phyloP scores from a whole-genome alignment of 2,113 vertebrate species.

The Ibidorhyncha struthersii region DNA sequence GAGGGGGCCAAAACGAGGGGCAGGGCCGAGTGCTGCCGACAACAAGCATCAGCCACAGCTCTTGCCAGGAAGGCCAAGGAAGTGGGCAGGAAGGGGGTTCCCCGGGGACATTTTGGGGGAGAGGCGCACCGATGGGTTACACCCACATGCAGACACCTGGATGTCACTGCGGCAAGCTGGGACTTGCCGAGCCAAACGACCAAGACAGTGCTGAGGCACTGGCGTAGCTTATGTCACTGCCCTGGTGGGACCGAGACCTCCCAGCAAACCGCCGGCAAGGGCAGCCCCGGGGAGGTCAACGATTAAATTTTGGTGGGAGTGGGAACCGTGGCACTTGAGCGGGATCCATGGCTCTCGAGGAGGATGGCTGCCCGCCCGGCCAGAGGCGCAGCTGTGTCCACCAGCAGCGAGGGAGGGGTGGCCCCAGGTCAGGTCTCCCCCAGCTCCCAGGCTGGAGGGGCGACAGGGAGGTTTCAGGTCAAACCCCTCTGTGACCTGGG shows the following conservation, averaged over 20 bases:
- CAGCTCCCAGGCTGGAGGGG: neutral
- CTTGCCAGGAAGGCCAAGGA: neutral
- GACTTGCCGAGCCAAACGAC: neutral
- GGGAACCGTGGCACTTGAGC: fast-evolving
- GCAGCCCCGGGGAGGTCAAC: fast-evolving
- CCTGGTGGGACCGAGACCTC: fast-evolving
- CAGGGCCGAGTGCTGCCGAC: fast-evolving
- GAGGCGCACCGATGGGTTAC: neutral
- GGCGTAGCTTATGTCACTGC: fast-evolving
- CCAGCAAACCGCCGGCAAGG: fast-evolving
- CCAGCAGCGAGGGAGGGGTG: fast-evolving
- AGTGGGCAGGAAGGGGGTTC: neutral
- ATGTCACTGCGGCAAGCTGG: fast-evolving
- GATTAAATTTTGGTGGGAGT: neutral
- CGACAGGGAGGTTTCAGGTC: neutral
- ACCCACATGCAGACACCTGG: neutral
- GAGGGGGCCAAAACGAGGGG: neutral
- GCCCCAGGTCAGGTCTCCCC: neutral
- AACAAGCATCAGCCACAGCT: fast-evolving
- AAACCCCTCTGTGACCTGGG: neutral
- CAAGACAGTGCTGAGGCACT: fast-evolving
- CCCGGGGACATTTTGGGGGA: neutral
- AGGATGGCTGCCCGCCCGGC: neutral
- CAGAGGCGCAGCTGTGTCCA: fast-evolving
- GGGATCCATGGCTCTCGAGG: fast-evolving